phyloP scores from a whole-genome alignment of 2,113 vertebrate species.

The Prunella himalayana region DNA sequence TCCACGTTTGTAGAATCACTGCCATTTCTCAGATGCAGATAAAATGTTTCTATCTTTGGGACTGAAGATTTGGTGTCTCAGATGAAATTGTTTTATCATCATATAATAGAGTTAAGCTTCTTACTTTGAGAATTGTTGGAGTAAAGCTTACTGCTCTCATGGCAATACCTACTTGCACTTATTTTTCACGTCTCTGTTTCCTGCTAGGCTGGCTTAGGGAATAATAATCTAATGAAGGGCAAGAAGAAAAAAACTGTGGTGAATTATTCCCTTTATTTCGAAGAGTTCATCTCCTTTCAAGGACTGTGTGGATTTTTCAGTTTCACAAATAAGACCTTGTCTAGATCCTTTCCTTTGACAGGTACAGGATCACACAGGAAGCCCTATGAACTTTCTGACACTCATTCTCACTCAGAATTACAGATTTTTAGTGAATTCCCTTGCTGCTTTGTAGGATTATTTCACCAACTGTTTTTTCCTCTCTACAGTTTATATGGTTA shows the following conservation, averaged over 20 bases:
- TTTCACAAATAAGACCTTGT: neutral
- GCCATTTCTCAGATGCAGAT: neutral
- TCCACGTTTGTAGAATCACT: neutral
- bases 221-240: neutral
- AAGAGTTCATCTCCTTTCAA: neutral
- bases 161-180: neutral
- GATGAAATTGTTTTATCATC: neutral
- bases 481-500: neutral
- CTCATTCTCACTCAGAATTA: neutral
- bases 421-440: neutral
- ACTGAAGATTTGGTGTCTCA: neutral
- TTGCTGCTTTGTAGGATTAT: neutral
- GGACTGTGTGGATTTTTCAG: neutral
- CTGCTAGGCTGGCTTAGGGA: neutral
- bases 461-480: neutral
- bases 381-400: neutral
- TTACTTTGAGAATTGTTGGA: neutral
- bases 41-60: neutral
- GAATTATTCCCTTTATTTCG: neutral
- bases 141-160: neutral
- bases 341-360: neutral
- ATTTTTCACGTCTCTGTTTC: neutral
- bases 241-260: neutral
- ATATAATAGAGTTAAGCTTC: neutral
- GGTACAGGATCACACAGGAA: neutral